Evolutionary conservation across 2,113 vertebrate species (phyloP).

Genomic region (Seriola dumerili): DNA sequence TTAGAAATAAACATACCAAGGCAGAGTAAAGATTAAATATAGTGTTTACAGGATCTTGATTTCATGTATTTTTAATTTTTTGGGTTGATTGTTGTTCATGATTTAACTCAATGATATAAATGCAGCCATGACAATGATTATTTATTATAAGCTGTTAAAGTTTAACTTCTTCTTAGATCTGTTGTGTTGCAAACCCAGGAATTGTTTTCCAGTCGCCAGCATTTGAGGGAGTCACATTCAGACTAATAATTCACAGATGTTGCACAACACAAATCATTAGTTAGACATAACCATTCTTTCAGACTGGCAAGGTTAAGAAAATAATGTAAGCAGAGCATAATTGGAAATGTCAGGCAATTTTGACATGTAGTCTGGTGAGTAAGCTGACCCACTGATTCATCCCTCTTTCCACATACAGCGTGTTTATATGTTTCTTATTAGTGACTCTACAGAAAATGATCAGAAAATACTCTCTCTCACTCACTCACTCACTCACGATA

Average conservation of each 20-base stretch:
- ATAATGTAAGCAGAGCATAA: slow-evolving; percentile 21
- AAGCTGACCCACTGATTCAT: slow-evolving; percentile 51
- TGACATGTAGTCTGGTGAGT: slow-evolving; percentile 51
- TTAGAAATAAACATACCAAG: background rate
- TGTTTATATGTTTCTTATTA: slow-evolving; percentile 49
- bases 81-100: background rate
- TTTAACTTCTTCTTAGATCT: background rate
- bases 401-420: slow-evolving; percentile 25
- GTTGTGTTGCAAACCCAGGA: background rate
- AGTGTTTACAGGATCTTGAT: background rate
- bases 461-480: slow-evolving; percentile 30
- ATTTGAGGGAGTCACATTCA: slow-evolving; percentile 8
- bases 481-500: background rate
- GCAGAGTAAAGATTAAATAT: background rate
- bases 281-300: slow-evolving; percentile 3
- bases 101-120: background rate
- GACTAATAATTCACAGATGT: slow-evolving; percentile 57
- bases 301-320: slow-evolving; percentile 18
- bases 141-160: background rate
- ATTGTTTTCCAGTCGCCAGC: slow-evolving; percentile 7
- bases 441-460: slow-evolving; percentile 52
- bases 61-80: background rate
- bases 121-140: background rate
- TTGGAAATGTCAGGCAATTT: slow-evolving; percentile 59
- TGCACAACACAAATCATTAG: slow-evolving; percentile 28